Percentiles rank a stretch among this genome's conserved stretches.
Evolutionary conservation across 2,113 vertebrate species (phyloP).

Genomic region (Sinocyclocheilus grahami): DNA sequence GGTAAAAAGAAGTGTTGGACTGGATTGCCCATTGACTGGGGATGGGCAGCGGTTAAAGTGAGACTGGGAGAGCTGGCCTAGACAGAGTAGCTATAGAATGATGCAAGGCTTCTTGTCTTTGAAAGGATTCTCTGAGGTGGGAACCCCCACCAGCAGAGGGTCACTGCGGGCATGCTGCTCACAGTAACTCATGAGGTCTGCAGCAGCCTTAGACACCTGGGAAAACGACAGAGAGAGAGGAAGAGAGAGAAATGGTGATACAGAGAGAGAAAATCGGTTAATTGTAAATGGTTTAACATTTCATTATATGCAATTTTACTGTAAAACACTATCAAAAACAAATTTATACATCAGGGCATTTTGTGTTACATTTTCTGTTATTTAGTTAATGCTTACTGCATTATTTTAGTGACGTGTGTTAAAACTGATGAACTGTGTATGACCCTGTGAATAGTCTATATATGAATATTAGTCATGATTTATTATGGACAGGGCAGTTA

Average conservation of each 20-base stretch:
- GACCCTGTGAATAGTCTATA: neutral
- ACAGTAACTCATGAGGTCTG: constrained; percentile 95
- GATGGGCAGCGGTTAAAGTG: constrained; percentile 39
- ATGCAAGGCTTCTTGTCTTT: constrained; percentile 98
- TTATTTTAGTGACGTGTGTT: neutral
- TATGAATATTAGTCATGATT: neutral
- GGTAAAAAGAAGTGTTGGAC: constrained; percentile 43
- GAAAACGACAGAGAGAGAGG: neutral
- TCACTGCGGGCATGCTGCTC: constrained; percentile 92
- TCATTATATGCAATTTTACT: neutral
- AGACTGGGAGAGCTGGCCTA: constrained; percentile 17
- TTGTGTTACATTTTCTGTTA: neutral
- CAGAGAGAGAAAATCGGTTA: neutral
- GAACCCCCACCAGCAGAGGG: constrained; percentile 91
- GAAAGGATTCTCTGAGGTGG: constrained; percentile 95
- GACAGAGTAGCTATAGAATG: constrained; percentile 83
- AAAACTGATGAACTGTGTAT: neutral
- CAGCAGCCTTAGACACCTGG: constrained; percentile 92
- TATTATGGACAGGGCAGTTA: neutral
- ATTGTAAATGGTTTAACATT: neutral
- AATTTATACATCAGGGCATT: neutral
- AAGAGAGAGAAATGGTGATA: neutral
- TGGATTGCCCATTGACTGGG: constrained; percentile 43
- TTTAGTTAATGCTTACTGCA: neutral
- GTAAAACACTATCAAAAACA: neutral